Conservation (phyloP, 2,888 invertebrate species). For the Parthenolecanium corni region DNA sequence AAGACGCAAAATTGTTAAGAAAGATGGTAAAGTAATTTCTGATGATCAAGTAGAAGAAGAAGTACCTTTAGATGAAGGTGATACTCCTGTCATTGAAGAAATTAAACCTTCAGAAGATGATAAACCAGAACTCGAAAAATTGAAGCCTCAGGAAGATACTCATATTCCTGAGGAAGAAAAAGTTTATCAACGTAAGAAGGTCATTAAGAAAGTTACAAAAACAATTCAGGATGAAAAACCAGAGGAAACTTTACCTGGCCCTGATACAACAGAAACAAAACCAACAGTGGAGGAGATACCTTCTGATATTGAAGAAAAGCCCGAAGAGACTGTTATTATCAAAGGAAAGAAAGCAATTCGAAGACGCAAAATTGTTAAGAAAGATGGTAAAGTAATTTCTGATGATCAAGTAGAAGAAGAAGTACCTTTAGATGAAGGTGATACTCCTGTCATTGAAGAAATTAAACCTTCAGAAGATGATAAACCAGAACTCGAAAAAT, state of each 20-base stretch:
- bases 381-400: too few relatives aligned
- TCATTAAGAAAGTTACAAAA: not conserved
- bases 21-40: not conserved
- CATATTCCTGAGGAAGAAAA: not conserved
- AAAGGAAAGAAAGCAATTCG: too few relatives aligned
- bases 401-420: too few relatives aligned
- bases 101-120: not conserved
- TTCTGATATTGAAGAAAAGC: too few relatives aligned
- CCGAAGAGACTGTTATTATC: too few relatives aligned
- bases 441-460: too few relatives aligned
- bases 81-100: not conserved
- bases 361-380: too few relatives aligned
- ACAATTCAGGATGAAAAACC: not conserved
- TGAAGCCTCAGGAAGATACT: not conserved
- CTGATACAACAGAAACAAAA: too few relatives aligned
- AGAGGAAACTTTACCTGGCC: not conserved
- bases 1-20: conserved; percentile 8
- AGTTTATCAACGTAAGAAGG: not conserved
- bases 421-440: too few relatives aligned
- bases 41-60: not conserved
- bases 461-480: too few relatives aligned
- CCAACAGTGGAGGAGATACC: too few relatives aligned
- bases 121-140: not conserved
- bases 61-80: not conserved
- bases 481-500: too few relatives aligned